Evolutionary conservation across 2,888 invertebrate species (phyloP), one percentile per base, ranked within the genome.

Genomic region (Sympetrum striolatum): DNA sequence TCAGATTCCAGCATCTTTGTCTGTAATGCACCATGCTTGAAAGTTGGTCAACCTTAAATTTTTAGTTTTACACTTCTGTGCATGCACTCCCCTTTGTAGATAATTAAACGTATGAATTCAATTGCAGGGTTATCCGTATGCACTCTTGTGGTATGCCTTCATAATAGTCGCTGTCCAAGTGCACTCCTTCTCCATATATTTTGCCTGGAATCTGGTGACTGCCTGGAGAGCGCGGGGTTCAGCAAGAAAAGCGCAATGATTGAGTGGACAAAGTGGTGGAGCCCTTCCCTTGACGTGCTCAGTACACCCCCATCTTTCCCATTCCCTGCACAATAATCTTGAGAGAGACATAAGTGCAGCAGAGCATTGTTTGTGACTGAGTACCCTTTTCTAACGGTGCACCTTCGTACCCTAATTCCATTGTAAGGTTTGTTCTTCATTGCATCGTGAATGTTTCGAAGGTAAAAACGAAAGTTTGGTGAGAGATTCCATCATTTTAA

Each of bases 131-230:
- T 97, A 97, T 93, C 98, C 99, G 0, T 98, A 98, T 93, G 98
- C 98, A 25, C 95, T 98, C 44, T 95, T 99, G 91, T 98, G 98
- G 98, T 98, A 98, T 93, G 97, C 97, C 91, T 99, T 98, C 94
- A 96, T 98, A 91, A 94, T 98, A 81, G 94, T 98, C 18, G 98
- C 97, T 10, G 95, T 97, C 79, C 99, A 99, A 95, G 96, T 99
- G 90, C 98, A 98, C 94, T 95, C 96, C 92, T 98, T 98, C 94
- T 97, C 98, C 90, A 93, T 98, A 64, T 96, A 97, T 94, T 98
- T 98, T 94, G 96, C 98, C 18, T 96, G 96, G 94, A 97, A 96
- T 93, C 95, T 98, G 91, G 95, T 98, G 91, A 95, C 95, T 91
- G 97, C 98, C 91, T 98, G 98, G 98, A 96, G 96, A 93, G 96